phyloP scores from a whole-genome alignment of 2,113 vertebrate genomes.

The Megaptera novaeangliae region DNA sequence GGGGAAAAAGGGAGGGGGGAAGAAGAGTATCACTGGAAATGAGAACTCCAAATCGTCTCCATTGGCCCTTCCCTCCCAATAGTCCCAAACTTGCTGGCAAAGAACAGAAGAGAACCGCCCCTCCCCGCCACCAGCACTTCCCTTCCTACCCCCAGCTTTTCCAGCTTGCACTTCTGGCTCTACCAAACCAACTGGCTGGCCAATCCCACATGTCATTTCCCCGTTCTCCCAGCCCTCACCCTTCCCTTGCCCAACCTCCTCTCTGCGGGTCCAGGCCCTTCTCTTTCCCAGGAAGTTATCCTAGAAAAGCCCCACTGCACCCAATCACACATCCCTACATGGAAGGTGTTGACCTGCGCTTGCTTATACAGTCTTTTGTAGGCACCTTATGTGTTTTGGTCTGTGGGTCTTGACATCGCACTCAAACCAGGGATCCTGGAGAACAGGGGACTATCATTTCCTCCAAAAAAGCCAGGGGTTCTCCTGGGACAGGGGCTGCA shows the following conservation, averaged over 20 bases:
- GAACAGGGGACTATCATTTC: neutral
- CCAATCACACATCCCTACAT: rapidly evolving
- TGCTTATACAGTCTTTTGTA: neutral
- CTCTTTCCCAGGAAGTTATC: neutral
- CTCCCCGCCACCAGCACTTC: neutral
- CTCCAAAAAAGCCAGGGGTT: neutral
- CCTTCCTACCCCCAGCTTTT: neutral
- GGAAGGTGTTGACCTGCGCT: neutral
- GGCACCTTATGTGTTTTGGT: neutral
- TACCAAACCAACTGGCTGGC: neutral
- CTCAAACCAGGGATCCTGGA: neutral
- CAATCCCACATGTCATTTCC: neutral
- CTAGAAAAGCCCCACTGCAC: neutral
- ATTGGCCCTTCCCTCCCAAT: neutral
- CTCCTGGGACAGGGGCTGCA: rapidly evolving
- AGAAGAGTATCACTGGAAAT: neutral
- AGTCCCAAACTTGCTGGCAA: neutral
- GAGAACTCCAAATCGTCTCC: neutral
- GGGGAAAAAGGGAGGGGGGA: too few relatives aligned
- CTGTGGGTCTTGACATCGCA: neutral
- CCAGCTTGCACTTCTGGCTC: neutral
- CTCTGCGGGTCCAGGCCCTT: neutral
- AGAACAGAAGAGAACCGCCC: neutral
- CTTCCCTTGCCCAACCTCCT: neutral
- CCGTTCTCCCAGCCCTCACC: rapidly evolving